Base-by-base conservation (phyloP, 2,888 invertebrate genomes). In the Morpho deidamia region DNA sequence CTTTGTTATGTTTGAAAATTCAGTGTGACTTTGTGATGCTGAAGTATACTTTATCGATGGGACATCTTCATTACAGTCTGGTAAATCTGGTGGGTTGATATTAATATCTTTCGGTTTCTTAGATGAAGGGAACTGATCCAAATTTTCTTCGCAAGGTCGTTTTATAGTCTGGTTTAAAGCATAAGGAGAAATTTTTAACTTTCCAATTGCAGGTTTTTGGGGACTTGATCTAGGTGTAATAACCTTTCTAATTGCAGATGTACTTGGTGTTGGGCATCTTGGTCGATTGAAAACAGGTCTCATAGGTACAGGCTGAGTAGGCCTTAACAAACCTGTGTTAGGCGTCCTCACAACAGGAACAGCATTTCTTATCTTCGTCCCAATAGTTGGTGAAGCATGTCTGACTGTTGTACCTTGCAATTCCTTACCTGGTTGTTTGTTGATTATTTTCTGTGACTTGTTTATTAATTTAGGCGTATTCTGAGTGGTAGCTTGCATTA, bases 71-170 rank as follows among this genome's bases (percentile, higher is more conserved):
- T 56, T 67, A 37, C 70, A 68, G 11, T 56, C 52, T 2, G 73
- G 62, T 44, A 77, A 59, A 53, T 83, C 83, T 38, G 75, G 63
- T 32, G 66, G 71, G 5, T 80, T 75, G 50, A 79, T 74, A 5
- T 81, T 65, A 7, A 81, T 78, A 59, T 87, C 85, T 62, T 84
- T 87, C 10, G 82, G 77, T 63, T 83, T 87, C 64, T 88, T 89
- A 59, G 87, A 85, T 67, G 81, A 83, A 67, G 81, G 81, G 47
- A 84, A 85, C 45, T 78, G 81, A 8, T 79, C 81, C 7, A 68
- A 54, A 4, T 61, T 33, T 39, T 79, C 74, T 54, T 82, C 76
- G 1, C 68, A 65, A 11, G 75, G 60, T 39, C 81, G 76, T 68
- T 86, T 83, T 3, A 54, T 39, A 7, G 66, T 33, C 37, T 72